Evolutionary conservation across 2,888 invertebrate species (phyloP).

Genomic region (Petrolisthes cinctipes): DNA sequence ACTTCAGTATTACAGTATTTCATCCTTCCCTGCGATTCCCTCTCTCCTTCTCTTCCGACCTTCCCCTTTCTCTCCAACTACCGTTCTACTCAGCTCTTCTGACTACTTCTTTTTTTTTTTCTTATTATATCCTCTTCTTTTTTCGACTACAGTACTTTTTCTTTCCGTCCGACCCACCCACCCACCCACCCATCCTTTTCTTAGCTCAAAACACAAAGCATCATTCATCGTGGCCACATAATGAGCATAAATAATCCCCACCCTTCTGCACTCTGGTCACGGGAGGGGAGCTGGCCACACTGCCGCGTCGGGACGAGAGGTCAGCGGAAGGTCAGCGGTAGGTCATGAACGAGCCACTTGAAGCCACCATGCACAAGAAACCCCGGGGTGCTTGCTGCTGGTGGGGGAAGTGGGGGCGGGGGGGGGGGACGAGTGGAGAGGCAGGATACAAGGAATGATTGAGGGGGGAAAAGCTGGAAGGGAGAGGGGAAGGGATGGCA

Average conservation of each 20-base stretch:
- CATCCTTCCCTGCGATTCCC: background rate
- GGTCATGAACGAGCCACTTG: constrained; percentile 55
- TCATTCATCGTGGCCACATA: constrained; percentile 50
- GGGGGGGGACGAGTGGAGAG: constrained; percentile 1
- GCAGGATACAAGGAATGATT: background rate
- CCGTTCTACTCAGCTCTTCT: background rate
- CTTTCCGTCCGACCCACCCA: background rate
- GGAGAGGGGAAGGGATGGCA: background rate
- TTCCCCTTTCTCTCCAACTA: background rate
- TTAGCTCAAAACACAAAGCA: constrained; percentile 40
- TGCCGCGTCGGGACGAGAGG: constrained; percentile 46
- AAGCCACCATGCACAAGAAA: constrained; percentile 39
- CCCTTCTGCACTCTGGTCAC: constrained; percentile 41
- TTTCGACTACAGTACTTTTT: background rate
- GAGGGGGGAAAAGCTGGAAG: background rate
- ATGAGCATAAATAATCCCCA: constrained; percentile 51
- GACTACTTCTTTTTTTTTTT: background rate
- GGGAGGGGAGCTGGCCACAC: constrained; percentile 30
- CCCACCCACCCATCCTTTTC: constrained; percentile 10
- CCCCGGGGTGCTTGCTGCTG: constrained; percentile 11
- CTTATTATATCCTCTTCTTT: background rate
- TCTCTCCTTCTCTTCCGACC: constrained; percentile 17
- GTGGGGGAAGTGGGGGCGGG: constrained; percentile 1
- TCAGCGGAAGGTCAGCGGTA: constrained; percentile 36
- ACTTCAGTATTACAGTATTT: background rate